phyloP scores from a whole-genome alignment of 2,888 invertebrate genomes.

The Nebria brevicollis region DNA sequence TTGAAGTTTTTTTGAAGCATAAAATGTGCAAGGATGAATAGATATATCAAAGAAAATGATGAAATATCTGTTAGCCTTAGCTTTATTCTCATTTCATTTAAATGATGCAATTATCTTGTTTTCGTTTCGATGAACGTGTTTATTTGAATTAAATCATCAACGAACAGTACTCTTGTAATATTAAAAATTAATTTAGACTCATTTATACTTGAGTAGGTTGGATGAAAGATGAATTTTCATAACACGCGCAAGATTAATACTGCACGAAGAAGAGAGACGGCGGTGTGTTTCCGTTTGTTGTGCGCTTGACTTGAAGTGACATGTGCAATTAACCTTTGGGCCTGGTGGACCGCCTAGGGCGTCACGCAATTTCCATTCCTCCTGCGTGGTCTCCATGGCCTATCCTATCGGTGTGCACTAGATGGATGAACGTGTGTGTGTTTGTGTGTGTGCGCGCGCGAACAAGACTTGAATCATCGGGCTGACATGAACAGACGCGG shows the following conservation, averaged over 20 bases:
- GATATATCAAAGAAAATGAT: too few species aligned
- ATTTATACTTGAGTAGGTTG: neutral
- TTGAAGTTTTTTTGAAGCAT: too few species aligned
- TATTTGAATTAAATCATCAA: neutral
- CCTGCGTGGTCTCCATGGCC: conserved; percentile 20
- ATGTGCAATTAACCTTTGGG: conserved; percentile 45
- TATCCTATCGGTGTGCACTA: conserved; percentile 18
- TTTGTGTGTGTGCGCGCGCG: conserved; percentile 20
- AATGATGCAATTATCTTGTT: neutral
- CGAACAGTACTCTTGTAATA: neutral
- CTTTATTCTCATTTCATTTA: too few species aligned
- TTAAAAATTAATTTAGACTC: neutral
- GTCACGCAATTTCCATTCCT: conserved; percentile 55
- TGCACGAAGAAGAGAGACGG: neutral
- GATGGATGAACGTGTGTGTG: neutral
- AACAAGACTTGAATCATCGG: conserved; percentile 51
- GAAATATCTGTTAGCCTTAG: too few species aligned
- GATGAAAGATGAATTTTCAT: neutral
- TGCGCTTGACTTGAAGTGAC: conserved; percentile 33
- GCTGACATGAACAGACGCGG: conserved; percentile 58
- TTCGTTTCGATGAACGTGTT: neutral
- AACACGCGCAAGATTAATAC: neutral
- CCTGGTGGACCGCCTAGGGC: conserved; percentile 39
- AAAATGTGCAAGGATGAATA: too few species aligned
- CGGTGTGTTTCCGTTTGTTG: neutral